A percentile compares a stretch with the other conserved stretches of the same genome.
Conservation (phyloP, 2,888 invertebrate genomes). For the Habrosyne pyritoides region DNA sequence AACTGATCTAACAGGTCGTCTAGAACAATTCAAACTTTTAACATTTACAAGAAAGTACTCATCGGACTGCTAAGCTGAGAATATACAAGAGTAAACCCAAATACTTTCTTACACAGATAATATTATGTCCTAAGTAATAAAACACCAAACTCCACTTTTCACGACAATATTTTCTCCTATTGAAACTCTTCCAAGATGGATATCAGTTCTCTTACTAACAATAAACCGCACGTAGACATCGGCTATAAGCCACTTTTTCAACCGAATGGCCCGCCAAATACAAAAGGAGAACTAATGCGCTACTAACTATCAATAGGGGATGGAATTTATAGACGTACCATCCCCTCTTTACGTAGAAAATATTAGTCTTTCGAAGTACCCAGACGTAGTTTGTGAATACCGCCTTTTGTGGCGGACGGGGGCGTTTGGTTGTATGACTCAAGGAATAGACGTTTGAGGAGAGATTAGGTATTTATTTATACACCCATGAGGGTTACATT, state of each 20-base stretch:
- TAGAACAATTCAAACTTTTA: too few species aligned
- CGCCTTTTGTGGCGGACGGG: slow-evolving; percentile 63
- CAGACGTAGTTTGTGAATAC: slow-evolving; percentile 76
- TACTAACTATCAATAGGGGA: slow-evolving; percentile 78
- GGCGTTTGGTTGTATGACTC: slow-evolving; percentile 27
- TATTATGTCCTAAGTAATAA: neutral
- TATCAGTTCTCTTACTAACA: slow-evolving; percentile 19
- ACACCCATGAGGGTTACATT: too few species aligned
- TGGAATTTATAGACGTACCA: slow-evolving; percentile 73
- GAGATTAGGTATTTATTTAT: neutral
- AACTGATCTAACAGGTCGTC: too few species aligned
- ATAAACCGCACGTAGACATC: slow-evolving; percentile 42
- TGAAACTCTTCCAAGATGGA: slow-evolving; percentile 4
- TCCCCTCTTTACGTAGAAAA: slow-evolving; percentile 76
- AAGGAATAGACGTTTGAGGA: slow-evolving; percentile 27
- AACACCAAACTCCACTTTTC: neutral
- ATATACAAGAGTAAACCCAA: too few species aligned
- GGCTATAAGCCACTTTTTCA: slow-evolving; percentile 68
- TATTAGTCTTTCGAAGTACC: slow-evolving; percentile 80
- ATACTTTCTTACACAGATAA: too few species aligned
- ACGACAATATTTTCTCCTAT: neutral
- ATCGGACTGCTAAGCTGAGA: too few species aligned
- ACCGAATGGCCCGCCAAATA: slow-evolving; percentile 65
- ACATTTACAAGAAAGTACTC: too few species aligned
- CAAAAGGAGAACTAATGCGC: slow-evolving; percentile 79